A percentile compares a stretch with the other conserved stretches of the same genome.
phyloP scores from a whole-genome alignment of 2,888 invertebrate species.

The Oscheius sp. region DNA sequence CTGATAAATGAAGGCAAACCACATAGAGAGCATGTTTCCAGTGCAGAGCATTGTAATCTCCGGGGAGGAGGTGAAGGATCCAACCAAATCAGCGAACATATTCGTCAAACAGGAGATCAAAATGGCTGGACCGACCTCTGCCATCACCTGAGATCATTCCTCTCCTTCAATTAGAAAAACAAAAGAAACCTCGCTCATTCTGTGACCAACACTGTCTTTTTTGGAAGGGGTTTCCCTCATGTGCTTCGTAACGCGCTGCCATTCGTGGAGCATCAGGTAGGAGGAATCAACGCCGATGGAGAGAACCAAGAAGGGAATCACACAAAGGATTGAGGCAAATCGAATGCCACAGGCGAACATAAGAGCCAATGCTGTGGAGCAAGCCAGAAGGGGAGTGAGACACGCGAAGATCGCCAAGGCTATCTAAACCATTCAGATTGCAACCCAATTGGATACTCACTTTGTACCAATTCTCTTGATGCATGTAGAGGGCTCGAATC shows the following conservation, averaged over 20 bases:
- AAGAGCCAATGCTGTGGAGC: conserved; percentile 63
- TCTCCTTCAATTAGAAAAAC: not conserved
- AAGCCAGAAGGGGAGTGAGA: conserved; percentile 66
- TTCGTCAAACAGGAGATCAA: conserved; percentile 66
- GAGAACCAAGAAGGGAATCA: conserved; percentile 65
- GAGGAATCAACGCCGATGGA: conserved; percentile 66
- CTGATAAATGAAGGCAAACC: conserved; percentile 62
- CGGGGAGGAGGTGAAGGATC: conserved; percentile 64
- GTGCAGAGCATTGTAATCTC: conserved; percentile 64
- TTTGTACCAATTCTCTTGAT: conserved; percentile 61
- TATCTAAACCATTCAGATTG: conserved; percentile 28
- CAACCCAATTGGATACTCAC: not conserved
- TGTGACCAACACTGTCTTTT: conserved; percentile 48
- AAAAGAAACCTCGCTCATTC: conserved; percentile 49
- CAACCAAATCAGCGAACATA: conserved; percentile 66
- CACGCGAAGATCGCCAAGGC: conserved; percentile 63
- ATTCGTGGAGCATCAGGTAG: conserved; percentile 67
- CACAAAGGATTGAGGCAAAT: conserved; percentile 62
- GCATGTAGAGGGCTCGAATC: conserved; percentile 62
- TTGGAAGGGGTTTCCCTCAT: conserved; percentile 20
- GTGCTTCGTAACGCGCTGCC: conserved; percentile 59
- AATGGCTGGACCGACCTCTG: conserved; percentile 65
- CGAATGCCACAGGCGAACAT: conserved; percentile 61
- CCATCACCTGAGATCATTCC: conserved; percentile 30
- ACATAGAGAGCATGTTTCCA: conserved; percentile 63